phyloP scores from a whole-genome alignment of 2,888 invertebrate species.

The Oxycera nigricornis region DNA sequence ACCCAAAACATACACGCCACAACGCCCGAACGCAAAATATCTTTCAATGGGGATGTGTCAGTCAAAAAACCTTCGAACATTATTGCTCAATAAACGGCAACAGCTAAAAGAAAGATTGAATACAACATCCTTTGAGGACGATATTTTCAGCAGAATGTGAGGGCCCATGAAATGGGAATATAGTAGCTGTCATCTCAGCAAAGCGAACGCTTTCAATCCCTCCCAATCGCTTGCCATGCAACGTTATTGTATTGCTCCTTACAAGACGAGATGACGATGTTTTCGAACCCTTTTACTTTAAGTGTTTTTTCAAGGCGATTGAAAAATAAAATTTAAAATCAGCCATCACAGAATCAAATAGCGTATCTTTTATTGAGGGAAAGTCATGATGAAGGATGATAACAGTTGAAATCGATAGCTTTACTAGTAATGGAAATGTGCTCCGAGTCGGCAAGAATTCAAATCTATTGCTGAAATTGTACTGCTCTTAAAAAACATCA shows the following conservation, averaged over 20 bases:
- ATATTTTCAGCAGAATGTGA: background rate
- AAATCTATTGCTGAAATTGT: too few relatives aligned
- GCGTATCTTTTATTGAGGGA: too few relatives aligned
- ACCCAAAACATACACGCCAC: background rate
- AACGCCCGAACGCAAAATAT: background rate
- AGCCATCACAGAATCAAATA: conserved; percentile 42
- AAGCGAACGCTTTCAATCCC: background rate
- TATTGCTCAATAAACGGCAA: conserved; percentile 5
- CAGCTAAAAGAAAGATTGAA: background rate
- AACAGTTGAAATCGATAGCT: too few relatives aligned
- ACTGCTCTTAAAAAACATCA: too few relatives aligned
- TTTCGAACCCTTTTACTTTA: conserved; percentile 7
- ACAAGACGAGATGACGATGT: conserved; percentile 37
- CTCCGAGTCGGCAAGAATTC: too few relatives aligned
- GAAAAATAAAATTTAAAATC: conserved; percentile 44
- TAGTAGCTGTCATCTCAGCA: background rate
- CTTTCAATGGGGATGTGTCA: background rate
- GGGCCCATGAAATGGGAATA: background rate
- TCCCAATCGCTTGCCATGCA: background rate
- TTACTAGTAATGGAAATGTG: too few relatives aligned
- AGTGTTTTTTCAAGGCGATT: conserved; percentile 34
- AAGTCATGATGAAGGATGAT: too few relatives aligned
- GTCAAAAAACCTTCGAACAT: background rate
- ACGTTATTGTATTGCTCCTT: background rate
- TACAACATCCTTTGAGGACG: background rate